phyloP scores from a whole-genome alignment of 1,140 invertebrate species.

The Thalassaphorura encarpata region DNA sequence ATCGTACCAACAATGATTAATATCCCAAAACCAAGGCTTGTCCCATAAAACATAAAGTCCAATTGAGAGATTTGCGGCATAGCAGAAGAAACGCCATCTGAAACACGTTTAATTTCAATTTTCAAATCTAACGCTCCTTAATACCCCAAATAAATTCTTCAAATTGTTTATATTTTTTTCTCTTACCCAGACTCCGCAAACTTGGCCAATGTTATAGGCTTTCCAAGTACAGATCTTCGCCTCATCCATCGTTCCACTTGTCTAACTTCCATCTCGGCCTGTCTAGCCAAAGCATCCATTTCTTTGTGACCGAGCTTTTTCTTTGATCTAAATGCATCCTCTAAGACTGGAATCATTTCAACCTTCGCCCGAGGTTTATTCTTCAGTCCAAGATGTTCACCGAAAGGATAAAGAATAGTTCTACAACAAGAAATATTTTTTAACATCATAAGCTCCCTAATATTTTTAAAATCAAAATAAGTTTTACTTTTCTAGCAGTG shows the following conservation, averaged over 20 bases:
- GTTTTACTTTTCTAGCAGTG: conserved; percentile 1
- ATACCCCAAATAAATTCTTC: neutral
- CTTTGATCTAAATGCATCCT: conserved; percentile 56
- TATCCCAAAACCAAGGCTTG: conserved; percentile 90
- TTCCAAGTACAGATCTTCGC: conserved; percentile 65
- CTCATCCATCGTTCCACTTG: conserved; percentile 86
- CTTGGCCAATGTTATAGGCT: conserved; percentile 77
- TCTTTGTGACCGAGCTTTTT: conserved; percentile 62
- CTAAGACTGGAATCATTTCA: conserved; percentile 42
- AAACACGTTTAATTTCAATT: conserved; percentile 34
- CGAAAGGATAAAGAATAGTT: conserved; percentile 59
- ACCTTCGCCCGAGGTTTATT: conserved; percentile 48
- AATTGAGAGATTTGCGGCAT: conserved; percentile 69
- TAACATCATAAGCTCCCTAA: neutral
- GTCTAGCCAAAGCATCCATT: conserved; percentile 67
- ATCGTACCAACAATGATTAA: conserved; percentile 78
- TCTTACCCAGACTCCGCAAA: conserved; percentile 72
- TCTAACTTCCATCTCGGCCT: conserved; percentile 73
- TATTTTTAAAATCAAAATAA: conserved; percentile 3
- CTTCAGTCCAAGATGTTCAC: conserved; percentile 63
- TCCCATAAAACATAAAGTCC: conserved; percentile 77
- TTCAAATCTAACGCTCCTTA: neutral
- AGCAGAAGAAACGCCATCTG: conserved; percentile 81
- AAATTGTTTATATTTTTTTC: neutral
- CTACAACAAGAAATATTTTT: neutral